Conservation (phyloP, 2,113 vertebrate genomes). For the Machaerirhynchus nigripectus region DNA sequence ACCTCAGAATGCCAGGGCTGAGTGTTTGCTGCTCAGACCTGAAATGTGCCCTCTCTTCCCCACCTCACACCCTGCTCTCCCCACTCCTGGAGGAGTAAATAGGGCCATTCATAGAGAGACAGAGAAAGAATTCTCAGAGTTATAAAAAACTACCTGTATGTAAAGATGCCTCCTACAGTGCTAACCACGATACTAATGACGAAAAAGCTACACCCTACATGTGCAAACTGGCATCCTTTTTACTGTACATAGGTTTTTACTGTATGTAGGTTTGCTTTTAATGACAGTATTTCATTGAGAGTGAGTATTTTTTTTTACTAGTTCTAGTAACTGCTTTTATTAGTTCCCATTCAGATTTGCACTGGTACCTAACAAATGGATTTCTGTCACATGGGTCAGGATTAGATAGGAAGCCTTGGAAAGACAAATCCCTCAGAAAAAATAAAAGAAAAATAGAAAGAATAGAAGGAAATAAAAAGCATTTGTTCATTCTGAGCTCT, state of each 20-base stretch:
- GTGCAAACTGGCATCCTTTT: background rate
- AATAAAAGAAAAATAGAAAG: background rate
- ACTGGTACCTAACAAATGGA: background rate
- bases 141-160: constrained; percentile 17
- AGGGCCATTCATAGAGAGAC: constrained; percentile 23
- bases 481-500: background rate
- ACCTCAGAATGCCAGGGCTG: background rate
- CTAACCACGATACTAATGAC: background rate
- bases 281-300: background rate
- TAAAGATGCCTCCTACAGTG: constrained; percentile 35
- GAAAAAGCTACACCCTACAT: background rate
- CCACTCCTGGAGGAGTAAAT: background rate
- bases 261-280: background rate
- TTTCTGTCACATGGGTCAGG: background rate
- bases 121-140: constrained; percentile 12
- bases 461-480: background rate
- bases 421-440: background rate
- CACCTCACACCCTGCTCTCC: background rate
- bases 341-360: background rate
- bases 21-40: background rate
- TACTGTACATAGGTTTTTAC: background rate
- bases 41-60: background rate
- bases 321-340: background rate
- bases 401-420: background rate
- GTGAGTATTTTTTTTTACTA: background rate